A percentile compares a stretch with the other conserved stretches of the same genome.
phyloP scores from a whole-genome alignment of 2,113 vertebrate species.

The Pollachius pollachius region DNA sequence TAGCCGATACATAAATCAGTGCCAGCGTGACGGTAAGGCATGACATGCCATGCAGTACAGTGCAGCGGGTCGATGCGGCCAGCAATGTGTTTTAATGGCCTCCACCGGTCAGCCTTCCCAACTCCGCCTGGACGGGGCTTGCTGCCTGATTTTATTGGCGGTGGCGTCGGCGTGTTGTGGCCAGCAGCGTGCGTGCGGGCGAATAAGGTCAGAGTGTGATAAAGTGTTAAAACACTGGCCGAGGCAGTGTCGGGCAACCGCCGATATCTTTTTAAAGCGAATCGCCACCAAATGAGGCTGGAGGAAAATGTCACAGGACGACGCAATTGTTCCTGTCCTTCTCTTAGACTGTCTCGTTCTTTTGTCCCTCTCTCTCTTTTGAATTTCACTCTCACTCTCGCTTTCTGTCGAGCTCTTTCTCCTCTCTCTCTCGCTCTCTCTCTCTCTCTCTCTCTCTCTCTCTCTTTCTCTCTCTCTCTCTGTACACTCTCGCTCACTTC shows the following conservation, averaged over 20 bases:
- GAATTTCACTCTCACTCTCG: too few relatives aligned
- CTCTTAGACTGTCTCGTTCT: too few relatives aligned
- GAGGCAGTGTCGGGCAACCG: slow-evolving; percentile 37
- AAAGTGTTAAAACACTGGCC: slow-evolving; percentile 62
- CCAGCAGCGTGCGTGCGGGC: neutral
- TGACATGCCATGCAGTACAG: too few relatives aligned
- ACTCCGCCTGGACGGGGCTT: neutral
- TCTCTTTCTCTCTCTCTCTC: too few relatives aligned
- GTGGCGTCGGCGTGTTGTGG: neutral
- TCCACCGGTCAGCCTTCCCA: neutral
- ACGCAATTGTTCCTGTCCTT: neutral
- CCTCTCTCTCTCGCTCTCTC: too few relatives aligned
- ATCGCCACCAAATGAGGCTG: slow-evolving; percentile 60
- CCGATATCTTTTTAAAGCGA: slow-evolving; percentile 59
- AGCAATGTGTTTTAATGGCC: neutral
- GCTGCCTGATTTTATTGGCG: neutral
- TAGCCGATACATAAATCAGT: too few relatives aligned
- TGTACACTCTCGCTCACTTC: too few relatives aligned
- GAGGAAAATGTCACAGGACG: slow-evolving; percentile 57
- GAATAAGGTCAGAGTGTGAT: slow-evolving; percentile 67
- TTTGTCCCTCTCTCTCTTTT: too few relatives aligned
- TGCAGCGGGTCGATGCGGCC: too few relatives aligned
- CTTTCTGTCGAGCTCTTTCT: too few relatives aligned
- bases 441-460: too few relatives aligned
- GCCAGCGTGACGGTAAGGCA: too few relatives aligned